Evolutionary conservation across 1,140 invertebrate species (phyloP), one percentile per base, ranked within the genome.

Genomic region (Drosophila mojavensis): DNA sequence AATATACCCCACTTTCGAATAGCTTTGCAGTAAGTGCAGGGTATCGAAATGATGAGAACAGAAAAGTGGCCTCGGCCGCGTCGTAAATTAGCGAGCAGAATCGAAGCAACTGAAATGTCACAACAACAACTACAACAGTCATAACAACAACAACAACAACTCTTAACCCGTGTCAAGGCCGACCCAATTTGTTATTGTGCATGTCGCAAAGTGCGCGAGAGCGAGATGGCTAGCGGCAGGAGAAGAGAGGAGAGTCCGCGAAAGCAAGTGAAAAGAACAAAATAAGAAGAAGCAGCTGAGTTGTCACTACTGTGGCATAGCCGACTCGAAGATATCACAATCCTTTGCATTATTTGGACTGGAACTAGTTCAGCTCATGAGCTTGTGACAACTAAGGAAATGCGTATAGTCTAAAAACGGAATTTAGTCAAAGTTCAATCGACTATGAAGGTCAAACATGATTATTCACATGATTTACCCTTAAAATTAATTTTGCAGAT

Each of bases 31-130:
- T 26, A 4, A 28, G 28, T 48, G 30, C 33, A 43, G 33, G 39
- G 28, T 41, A 64, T 54, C 1, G 15, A 58, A 58, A 26, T 58
- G 20, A 5, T 15, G 58, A 48, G 26, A 43, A 43, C 20, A 45
- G 15, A 43, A 45, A 64, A 36, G 15, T 59, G 48, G 43, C 60
- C 43, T 67, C 28, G 41, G 69, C 48, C 75, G 58, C 60, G 55
- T 81, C 62, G 68, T 75, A 75, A 81, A 85, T 83, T 84, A 84
- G 67, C 63, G 53, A 69, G 76, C 76, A 75, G 50, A 65, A 76
- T 55, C 39, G 41, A 64, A 75, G 47, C 39, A 76, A 79, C 48
- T 61, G 41, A 79, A 64, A 56, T 48, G 55, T 58, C 77, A 73
- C 50, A 68, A 61, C 33, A 73, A 80, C 43, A 65, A 61, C 33